These are phyloP conservation scores for Drosophila flavopinicola DNA, from an alignment of 2,888 invertebrate species.

Conservation along the genomic window DNA sequence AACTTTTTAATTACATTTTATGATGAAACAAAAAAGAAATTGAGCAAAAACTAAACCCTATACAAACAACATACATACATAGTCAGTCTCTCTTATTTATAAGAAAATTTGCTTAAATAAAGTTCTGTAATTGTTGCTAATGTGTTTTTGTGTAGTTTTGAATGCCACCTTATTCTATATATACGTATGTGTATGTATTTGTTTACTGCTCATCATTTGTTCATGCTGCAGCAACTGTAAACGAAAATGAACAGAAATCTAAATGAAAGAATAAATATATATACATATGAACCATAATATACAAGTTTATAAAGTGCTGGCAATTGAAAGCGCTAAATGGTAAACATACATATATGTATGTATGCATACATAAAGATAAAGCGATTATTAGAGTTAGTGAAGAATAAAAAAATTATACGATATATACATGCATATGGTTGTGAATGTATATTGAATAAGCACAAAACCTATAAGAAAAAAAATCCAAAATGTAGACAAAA, in stretches of 20 bases:
- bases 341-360: background rate
- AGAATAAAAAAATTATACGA: slow-evolving; percentile 24
- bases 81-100: slow-evolving; percentile 42
- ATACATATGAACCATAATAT: background rate
- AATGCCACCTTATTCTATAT: slow-evolving; percentile 37
- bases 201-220: too few relatives aligned
- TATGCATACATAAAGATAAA: slow-evolving; percentile 15
- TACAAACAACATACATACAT: slow-evolving; percentile 32
- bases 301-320: slow-evolving; percentile 2
- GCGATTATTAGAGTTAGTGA: slow-evolving; percentile 22
- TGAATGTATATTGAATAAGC: slow-evolving; percentile 47
- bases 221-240: slow-evolving; percentile 36
- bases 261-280: slow-evolving; percentile 4
- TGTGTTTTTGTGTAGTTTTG: slow-evolving; percentile 73
- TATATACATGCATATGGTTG: slow-evolving; percentile 36
- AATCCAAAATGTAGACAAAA: slow-evolving; percentile 16
- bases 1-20: slow-evolving; percentile 46
- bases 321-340: too few relatives aligned
- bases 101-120: slow-evolving; percentile 37
- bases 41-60: slow-evolving; percentile 16
- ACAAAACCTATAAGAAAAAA: slow-evolving; percentile 22
- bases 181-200: slow-evolving; percentile 11
- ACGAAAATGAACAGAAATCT: slow-evolving; percentile 19
- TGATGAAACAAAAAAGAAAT: slow-evolving; percentile 26
- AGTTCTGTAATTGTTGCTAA: slow-evolving; percentile 64